Conservation (phyloP, 2,888 invertebrate genomes). For the Zelleria hepariella region DNA sequence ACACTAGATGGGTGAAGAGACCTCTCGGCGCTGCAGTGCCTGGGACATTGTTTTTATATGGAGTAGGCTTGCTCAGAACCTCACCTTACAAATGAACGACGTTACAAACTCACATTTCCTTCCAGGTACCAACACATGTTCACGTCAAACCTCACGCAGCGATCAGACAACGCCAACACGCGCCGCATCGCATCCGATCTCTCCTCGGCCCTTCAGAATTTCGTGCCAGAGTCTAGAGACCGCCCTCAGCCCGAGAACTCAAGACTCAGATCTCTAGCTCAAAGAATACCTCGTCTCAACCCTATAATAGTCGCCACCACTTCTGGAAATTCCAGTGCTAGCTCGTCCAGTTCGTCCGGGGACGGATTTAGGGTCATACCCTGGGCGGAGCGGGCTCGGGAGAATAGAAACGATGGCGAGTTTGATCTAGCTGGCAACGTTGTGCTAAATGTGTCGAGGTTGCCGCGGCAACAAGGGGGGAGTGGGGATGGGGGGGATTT, state of each 20-base stretch:
- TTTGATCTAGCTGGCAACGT: too few relatives aligned
- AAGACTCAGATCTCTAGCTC: conserved; percentile 41
- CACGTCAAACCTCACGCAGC: conserved; percentile 27
- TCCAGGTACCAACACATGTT: conserved; percentile 56
- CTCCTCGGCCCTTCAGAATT: conserved; percentile 18
- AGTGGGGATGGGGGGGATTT: conserved; percentile 6
- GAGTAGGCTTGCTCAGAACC: too few relatives aligned
- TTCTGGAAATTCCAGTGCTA: conserved; percentile 13
- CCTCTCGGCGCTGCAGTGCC: too few relatives aligned
- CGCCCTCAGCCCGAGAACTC: conserved; percentile 36
- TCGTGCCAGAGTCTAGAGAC: conserved; percentile 31
- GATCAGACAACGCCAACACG: conserved; percentile 15
- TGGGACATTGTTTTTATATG: too few relatives aligned
- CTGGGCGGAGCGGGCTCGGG: conserved; percentile 39
- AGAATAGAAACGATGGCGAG: conserved; percentile 30
- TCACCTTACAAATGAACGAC: too few relatives aligned
- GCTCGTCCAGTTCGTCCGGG: conserved; percentile 13
- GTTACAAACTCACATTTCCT: too few relatives aligned
- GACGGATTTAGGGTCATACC: conserved; percentile 41
- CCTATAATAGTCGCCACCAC: conserved; percentile 26
- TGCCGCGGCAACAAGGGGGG: conserved; percentile 22
- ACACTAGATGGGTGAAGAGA: too few relatives aligned
- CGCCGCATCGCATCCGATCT: conserved; percentile 22
- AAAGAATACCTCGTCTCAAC: conserved; percentile 45
- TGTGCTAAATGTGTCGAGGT: conserved; percentile 39